Evolutionary conservation across 2,797 vertebrate species (phyloP).

Genomic region (Antrozous pallidus): DNA sequence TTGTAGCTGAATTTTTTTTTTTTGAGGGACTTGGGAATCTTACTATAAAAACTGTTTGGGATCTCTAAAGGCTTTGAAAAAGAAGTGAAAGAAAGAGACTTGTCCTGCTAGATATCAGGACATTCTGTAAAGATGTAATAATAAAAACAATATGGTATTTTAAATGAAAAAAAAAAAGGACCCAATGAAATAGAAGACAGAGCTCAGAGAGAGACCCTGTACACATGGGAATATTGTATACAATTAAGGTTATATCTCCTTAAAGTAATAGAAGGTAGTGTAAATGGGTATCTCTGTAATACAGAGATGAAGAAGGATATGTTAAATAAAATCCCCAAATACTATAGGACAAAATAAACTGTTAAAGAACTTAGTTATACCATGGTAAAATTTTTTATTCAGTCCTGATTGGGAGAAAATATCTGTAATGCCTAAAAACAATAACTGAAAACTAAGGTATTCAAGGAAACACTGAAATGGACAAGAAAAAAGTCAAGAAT

Average conservation of each 20-base stretch:
- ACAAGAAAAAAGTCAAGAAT: neutral
- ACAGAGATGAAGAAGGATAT: neutral
- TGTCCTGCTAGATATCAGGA: neutral
- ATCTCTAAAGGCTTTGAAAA: neutral
- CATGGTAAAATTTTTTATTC: neutral
- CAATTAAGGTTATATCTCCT: neutral
- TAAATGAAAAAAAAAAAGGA: neutral
- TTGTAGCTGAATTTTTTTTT: neutral
- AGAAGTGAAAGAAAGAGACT: neutral
- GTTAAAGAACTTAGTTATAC: neutral
- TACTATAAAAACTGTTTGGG: neutral
- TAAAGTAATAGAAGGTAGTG: neutral
- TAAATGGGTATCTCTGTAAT: neutral
- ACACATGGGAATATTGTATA: neutral
- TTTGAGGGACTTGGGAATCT: neutral
- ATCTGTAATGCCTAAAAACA: neutral
- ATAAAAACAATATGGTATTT: neutral
- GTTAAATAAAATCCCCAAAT: neutral
- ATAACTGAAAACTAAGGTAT: neutral
- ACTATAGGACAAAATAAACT: neutral
- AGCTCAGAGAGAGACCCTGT: neutral
- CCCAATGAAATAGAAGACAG: neutral
- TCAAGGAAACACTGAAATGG: neutral
- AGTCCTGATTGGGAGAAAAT: no score
- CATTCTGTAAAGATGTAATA: neutral